Base-by-base conservation (phyloP, 1,140 invertebrate species). In the Aradophagus sp. region DNA sequence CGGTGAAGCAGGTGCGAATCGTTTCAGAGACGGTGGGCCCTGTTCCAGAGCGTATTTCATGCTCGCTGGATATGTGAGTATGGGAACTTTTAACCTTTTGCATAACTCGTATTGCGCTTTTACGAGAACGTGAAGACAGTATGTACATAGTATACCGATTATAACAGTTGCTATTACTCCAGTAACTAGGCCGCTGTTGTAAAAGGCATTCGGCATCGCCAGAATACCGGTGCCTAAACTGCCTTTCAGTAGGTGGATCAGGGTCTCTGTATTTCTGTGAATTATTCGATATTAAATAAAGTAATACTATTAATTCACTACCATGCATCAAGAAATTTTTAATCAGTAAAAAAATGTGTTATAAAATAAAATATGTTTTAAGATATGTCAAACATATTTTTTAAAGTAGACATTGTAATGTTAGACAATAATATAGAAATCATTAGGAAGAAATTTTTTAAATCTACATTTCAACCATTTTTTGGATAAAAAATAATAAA, bases 201-300 rank as follows among this genome's bases (percentile, higher is more conserved):
- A 87, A 63, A 96, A 92, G 0, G 95, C 95, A 75, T 91, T 89
- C 1, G 95, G 93, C 93, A 97, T 96, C 11, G 95, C 95, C 36
- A 97, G 79, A 34, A 97, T 93, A 4, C 95, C 95, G 0, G 95
- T 96, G 4, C 95, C 95, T 45, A 97, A 88, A 77, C 95, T 95
- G 14, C 93, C 93, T 77, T 95, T 95, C 12, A 95, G 79, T 61
- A 95, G 81, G 79, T 95, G 93, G 65, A 95, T 90, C 65, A 95
- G 85, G 0, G 93, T 95, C 55, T 94, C 93, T 16, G 84, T 83
- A 83, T 93, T 93, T 41, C 93, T 94, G 76, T 7, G 83, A 78
- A 75, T 29, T 8, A 45, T 38, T 26, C 7, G 26, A 36, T 36
- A 20, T n/a, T n/a, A n/a, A n/a, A n/a, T n/a, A n/a, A n/a, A n/a